phyloP scores from a whole-genome alignment of 35 echinoderm and acorn worm genomes.

The Ophiothrix spiculata region DNA sequence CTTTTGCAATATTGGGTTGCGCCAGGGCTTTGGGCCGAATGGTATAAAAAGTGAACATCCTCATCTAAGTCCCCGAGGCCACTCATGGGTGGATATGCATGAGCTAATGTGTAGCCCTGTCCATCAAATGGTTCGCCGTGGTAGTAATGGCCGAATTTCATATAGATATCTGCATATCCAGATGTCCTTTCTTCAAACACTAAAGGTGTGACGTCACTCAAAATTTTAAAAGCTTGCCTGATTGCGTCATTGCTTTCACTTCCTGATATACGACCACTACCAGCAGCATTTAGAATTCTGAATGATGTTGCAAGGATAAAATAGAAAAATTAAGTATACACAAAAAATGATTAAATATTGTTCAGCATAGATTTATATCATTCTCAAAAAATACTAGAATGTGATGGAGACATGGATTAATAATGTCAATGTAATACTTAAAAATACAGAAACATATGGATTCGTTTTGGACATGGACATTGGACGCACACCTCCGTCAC shows the following conservation, averaged over 20 bases:
- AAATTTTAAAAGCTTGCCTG: constrained; percentile 59
- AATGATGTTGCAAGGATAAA: too few species aligned
- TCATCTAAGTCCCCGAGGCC: constrained; percentile 64
- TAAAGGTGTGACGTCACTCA: constrained; percentile 67
- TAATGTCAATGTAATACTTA: too few species aligned
- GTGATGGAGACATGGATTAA: too few species aligned
- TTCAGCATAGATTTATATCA: too few species aligned
- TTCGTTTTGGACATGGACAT: too few species aligned
- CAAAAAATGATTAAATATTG: too few species aligned
- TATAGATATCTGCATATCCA: constrained; percentile 63
- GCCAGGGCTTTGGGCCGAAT: too few species aligned
- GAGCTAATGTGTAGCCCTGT: constrained; percentile 58
- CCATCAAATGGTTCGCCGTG: constrained; percentile 93
- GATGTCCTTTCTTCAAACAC: constrained; percentile 46
- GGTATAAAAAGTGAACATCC: constrained; percentile 90
- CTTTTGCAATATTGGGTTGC: too few species aligned
- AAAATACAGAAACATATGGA: too few species aligned
- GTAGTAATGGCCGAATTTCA: constrained; percentile 47
- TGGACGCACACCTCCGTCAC: too few species aligned
- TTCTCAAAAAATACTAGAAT: too few species aligned
- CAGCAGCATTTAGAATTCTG: constrained; percentile 67
- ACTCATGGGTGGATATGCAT: constrained; percentile 66
- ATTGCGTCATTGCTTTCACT: constrained; percentile 45
- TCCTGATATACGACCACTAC: constrained; percentile 18
- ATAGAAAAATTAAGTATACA: too few species aligned